Conservation (phyloP, 1,140 invertebrate species). For the Drosophila punjabiensis region DNA sequence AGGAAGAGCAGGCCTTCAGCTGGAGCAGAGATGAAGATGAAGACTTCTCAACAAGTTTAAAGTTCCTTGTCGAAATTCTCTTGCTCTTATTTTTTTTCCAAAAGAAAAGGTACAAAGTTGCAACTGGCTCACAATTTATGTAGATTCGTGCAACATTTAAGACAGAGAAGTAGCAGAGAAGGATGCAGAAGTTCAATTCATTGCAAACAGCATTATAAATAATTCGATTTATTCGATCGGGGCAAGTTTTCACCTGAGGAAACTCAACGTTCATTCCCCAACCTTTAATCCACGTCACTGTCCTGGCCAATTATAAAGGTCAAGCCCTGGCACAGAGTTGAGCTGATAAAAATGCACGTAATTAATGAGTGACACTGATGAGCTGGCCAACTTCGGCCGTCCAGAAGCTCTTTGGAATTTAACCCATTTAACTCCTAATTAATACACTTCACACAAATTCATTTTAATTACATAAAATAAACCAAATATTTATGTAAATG, state of each 20-base stretch:
- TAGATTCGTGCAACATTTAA: slow-evolving; percentile 71
- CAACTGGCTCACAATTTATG: slow-evolving; percentile 60
- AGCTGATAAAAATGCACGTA: slow-evolving; percentile 52
- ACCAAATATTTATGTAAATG: slow-evolving; percentile 78
- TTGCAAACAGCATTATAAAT: slow-evolving; percentile 26
- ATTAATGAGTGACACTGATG: slow-evolving; percentile 65
- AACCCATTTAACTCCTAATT: slow-evolving; percentile 84
- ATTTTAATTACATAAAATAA: slow-evolving; percentile 83
- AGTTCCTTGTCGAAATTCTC: slow-evolving; percentile 51
- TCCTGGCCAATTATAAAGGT: slow-evolving; percentile 51
- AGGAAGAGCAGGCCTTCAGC: slow-evolving; percentile 1
- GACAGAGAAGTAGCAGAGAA: slow-evolving; percentile 42
- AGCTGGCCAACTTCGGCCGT: slow-evolving; percentile 18
- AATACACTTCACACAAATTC: slow-evolving; percentile 82
- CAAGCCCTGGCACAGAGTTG: slow-evolving; percentile 7
- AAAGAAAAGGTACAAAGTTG: slow-evolving; percentile 26
- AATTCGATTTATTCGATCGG: slow-evolving; percentile 8
- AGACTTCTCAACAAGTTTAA: slow-evolving; percentile 75
- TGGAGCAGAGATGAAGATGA: slow-evolving; percentile 18
- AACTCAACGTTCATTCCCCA: neutral
- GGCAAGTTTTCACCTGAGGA: neutral
- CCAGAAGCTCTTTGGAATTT: slow-evolving; percentile 51
- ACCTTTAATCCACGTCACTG: slow-evolving; percentile 10
- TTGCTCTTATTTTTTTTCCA: neutral
- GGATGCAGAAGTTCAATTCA: slow-evolving; percentile 28